Evolutionary conservation across 2,113 vertebrate genomes (phyloP).

Genomic region (Poeciliopsis prolifica): DNA sequence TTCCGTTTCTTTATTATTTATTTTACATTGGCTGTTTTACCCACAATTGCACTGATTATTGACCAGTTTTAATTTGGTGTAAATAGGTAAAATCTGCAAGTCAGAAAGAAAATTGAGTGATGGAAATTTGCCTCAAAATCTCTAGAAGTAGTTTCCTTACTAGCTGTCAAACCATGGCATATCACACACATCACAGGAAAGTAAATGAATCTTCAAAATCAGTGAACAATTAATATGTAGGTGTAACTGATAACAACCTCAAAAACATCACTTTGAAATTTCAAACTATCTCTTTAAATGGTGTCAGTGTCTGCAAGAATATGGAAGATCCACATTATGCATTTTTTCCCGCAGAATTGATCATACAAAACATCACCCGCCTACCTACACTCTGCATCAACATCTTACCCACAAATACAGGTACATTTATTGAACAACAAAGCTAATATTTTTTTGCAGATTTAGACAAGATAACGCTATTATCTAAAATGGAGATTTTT

Average conservation of each 20-base stretch:
- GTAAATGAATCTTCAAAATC: too few species aligned
- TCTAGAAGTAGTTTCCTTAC: not conserved
- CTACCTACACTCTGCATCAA: conserved; percentile 47
- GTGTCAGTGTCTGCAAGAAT: conserved; percentile 56
- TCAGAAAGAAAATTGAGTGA: not conserved
- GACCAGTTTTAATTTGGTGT: not conserved
- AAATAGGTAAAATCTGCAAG: not conserved
- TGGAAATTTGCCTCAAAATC: not conserved
- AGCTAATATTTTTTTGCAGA: conserved; percentile 53
- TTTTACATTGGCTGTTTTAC: too few species aligned
- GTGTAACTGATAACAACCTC: too few species aligned
- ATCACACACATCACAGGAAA: too few species aligned
- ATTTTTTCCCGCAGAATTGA: conserved; percentile 43
- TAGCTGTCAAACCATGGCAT: too few species aligned
- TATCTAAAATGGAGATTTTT: conserved; percentile 68
- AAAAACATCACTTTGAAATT: too few species aligned
- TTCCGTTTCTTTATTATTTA: too few species aligned
- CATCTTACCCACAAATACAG: conserved; percentile 37
- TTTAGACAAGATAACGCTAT: conserved; percentile 63
- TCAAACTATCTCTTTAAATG: conserved; percentile 14
- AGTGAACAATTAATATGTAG: too few species aligned
- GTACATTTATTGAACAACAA: conserved; percentile 61
- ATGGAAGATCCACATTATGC: conserved; percentile 58
- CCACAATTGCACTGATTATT: not conserved
- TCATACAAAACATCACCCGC: conserved; percentile 42